These are phyloP conservation scores for Indicator maculatus DNA, from an alignment of 2,113 vertebrate genomes.

Conservation along the genomic window DNA sequence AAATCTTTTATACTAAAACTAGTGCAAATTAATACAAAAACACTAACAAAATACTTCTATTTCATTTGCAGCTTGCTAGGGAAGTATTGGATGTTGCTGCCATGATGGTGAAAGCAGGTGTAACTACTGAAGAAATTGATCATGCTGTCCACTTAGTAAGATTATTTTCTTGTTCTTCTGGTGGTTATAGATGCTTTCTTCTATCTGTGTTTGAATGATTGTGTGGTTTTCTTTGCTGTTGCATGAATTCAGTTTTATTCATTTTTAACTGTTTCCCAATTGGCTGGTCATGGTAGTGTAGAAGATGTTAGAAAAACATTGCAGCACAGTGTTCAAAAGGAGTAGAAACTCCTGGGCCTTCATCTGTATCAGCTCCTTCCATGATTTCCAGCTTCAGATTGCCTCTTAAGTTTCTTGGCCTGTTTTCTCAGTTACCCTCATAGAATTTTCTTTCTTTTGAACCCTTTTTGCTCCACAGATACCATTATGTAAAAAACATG, in stretches of 20 bases:
- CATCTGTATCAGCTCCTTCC: not conserved
- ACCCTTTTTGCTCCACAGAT: not conserved
- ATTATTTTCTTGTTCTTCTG: not conserved
- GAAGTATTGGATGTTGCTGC: conserved; percentile 96
- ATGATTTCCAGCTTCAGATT: not conserved
- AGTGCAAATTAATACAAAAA: not conserved
- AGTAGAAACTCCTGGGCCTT: not conserved
- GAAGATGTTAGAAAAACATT: not conserved
- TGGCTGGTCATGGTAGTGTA: not conserved
- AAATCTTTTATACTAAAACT: not conserved
- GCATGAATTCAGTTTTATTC: not conserved
- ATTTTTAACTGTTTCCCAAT: not conserved
- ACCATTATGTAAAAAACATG: not conserved
- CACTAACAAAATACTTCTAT: not conserved
- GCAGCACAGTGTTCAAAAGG: not conserved
- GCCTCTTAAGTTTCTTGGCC: not conserved
- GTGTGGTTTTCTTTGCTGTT: not conserved
- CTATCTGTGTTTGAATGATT: not conserved
- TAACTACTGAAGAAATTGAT: conserved; percentile 98
- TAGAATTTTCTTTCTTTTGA: not conserved
- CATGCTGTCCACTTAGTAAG: conserved; percentile 96
- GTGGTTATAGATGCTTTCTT: not conserved
- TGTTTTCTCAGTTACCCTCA: not conserved
- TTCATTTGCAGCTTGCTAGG: conserved; percentile 87
- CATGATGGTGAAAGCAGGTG: conserved; percentile 91